phyloP scores from a whole-genome alignment of 2,797 vertebrate genomes.

The Hoplostethus mediterraneus region DNA sequence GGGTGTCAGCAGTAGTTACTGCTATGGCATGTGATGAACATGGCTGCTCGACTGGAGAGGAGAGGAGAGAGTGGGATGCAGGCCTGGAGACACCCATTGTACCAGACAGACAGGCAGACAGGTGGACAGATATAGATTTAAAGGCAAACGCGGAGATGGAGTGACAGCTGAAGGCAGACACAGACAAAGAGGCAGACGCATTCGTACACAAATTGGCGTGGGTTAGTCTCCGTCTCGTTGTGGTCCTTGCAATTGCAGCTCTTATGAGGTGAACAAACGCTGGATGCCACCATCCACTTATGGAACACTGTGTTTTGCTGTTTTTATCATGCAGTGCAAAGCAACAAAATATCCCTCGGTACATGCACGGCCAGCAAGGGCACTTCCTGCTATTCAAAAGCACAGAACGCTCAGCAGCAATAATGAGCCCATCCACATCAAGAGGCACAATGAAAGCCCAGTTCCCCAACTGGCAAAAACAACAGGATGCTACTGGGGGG shows the following conservation, averaged over 20 bases:
- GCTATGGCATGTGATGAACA: constrained; percentile 28
- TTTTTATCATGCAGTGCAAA: constrained; percentile 30
- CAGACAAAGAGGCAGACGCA: constrained; percentile 7
- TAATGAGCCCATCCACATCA: constrained; percentile 70
- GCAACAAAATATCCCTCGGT: constrained; percentile 54
- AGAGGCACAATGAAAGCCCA: constrained; percentile 62
- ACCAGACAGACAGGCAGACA: constrained; percentile 36
- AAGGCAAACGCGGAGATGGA: constrained; percentile 25
- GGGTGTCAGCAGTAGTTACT: constrained; percentile 44
- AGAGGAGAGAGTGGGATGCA: neutral
- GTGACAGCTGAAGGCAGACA: neutral
- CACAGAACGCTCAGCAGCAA: constrained; percentile 49
- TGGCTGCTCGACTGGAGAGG: constrained; percentile 33
- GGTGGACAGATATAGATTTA: constrained; percentile 34
- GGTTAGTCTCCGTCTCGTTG: constrained; percentile 17
- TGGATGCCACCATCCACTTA: constrained; percentile 12
- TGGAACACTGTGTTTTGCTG: constrained; percentile 41
- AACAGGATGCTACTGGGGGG: constrained; percentile 61
- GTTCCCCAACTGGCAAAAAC: constrained; percentile 61
- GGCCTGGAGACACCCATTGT: neutral
- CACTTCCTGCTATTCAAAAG: constrained; percentile 70
- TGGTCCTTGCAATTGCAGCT: constrained; percentile 13
- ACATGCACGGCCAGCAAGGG: constrained; percentile 42
- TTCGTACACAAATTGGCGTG: constrained; percentile 36
- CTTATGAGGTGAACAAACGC: constrained; percentile 13